A percentile compares a stretch with the other conserved stretches of the same genome.
phyloP scores from a whole-genome alignment of 2,888 invertebrate genomes.

The Syritta pipiens region DNA sequence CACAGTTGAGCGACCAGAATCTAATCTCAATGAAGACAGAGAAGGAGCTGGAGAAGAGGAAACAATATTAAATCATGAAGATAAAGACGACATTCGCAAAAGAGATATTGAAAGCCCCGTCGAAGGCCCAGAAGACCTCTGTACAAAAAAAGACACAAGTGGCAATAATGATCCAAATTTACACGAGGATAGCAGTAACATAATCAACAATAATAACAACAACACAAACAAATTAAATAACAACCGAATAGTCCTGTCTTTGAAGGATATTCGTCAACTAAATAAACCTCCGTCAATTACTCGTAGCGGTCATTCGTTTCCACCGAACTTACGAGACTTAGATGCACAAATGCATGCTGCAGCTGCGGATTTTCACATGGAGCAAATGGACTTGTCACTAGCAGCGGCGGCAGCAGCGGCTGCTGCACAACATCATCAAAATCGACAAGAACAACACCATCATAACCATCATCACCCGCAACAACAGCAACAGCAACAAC shows the following conservation, averaged over 20 bases:
- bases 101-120: slow-evolving; percentile 71
- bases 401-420: slow-evolving; percentile 79
- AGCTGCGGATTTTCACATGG: slow-evolving; percentile 77
- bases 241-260: slow-evolving; percentile 78
- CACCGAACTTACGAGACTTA: slow-evolving; percentile 73
- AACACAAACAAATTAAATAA: slow-evolving; percentile 76
- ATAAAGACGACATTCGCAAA: slow-evolving; percentile 71
- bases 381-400: slow-evolving; percentile 79
- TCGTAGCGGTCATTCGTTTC: slow-evolving; percentile 71
- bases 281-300: slow-evolving; percentile 76
- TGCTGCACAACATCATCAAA: slow-evolving; percentile 73
- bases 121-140: slow-evolving; percentile 79
- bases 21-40: slow-evolving; percentile 52
- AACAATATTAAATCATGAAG: slow-evolving; percentile 68
- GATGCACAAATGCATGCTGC: slow-evolving; percentile 78
- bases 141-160: slow-evolving; percentile 75
- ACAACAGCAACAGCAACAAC: slow-evolving; percentile 70
- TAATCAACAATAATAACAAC: slow-evolving; percentile 75
- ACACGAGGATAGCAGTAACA: slow-evolving; percentile 71
- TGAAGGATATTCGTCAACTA: slow-evolving; percentile 79
- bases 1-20: slow-evolving; percentile 41
- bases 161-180: slow-evolving; percentile 49
- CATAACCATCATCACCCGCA: slow-evolving; percentile 60
- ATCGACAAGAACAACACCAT: slow-evolving; percentile 62
- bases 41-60: slow-evolving; percentile 68